Evolutionary conservation across 2,113 vertebrate genomes (phyloP).

Genomic region (Gallinago paraguaiae): DNA sequence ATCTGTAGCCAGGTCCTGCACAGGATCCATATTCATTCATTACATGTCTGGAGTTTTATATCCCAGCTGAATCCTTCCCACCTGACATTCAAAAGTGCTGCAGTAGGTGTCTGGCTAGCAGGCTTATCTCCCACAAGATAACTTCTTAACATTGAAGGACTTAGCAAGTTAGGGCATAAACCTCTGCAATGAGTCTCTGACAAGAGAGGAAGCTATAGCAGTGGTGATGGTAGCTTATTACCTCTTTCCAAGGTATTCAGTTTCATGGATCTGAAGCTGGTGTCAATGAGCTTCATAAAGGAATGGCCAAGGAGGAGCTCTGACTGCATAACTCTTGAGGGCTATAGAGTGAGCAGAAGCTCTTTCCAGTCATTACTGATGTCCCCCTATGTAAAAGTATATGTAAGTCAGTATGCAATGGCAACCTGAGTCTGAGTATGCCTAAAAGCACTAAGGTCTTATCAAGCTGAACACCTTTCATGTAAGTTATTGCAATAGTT

Average conservation of each 20-base stretch:
- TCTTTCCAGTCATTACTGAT: neutral
- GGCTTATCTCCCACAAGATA: neutral
- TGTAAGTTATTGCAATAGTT: neutral
- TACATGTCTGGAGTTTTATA: neutral
- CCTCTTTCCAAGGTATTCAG: neutral
- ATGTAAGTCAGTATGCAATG: neutral
- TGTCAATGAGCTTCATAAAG: neutral
- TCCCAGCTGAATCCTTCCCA: neutral
- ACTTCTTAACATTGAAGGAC: neutral
- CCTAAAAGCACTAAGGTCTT: neutral
- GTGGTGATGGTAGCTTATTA: neutral
- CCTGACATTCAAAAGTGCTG: neutral
- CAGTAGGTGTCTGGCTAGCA: neutral
- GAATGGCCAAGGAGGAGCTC: neutral
- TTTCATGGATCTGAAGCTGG: neutral
- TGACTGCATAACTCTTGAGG: neutral
- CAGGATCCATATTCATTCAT: neutral
- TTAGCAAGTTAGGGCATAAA: neutral
- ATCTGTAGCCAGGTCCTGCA: neutral
- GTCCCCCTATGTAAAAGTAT: neutral
- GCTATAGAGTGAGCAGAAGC: neutral
- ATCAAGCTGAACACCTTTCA: neutral
- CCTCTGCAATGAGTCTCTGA: neutral
- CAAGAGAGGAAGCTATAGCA: neutral
- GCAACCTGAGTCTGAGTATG: rapidly evolving